phyloP scores from a whole-genome alignment of 2,797 vertebrate genomes.

The Fratercula arctica region DNA sequence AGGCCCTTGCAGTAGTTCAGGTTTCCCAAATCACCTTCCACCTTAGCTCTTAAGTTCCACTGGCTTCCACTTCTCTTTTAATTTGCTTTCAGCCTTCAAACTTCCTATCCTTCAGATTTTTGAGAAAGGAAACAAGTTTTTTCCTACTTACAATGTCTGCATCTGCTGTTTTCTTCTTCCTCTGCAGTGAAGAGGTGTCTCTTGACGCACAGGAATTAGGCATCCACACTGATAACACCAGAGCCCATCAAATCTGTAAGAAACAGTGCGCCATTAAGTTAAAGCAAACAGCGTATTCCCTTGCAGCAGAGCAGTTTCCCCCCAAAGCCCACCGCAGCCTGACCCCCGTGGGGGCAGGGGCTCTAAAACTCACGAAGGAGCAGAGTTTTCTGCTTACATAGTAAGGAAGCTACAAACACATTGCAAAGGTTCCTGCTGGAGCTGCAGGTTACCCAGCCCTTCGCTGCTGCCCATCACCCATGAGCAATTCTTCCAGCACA shows the following conservation, averaged over 20 bases:
- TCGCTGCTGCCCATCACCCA: fast-evolving
- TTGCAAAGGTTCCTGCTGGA: not conserved
- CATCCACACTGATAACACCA: fast-evolving
- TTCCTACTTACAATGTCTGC: not conserved
- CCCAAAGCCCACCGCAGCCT: not conserved
- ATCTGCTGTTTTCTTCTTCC: not conserved
- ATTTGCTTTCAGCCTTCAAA: not conserved
- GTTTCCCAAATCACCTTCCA: not conserved
- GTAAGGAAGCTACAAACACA: not conserved
- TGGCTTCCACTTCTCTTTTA: not conserved
- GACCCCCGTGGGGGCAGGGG: fast-evolving
- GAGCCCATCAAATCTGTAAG: not conserved
- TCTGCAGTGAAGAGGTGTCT: fast-evolving
- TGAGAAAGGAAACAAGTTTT: not conserved
- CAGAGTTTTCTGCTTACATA: not conserved
- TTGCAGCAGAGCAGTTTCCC: fast-evolving
- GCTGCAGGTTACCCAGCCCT: fast-evolving
- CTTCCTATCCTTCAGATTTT: not conserved
- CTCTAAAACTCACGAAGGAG: fast-evolving
- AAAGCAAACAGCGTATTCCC: not conserved
- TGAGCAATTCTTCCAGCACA: fast-evolving
- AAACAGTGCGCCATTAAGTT: fast-evolving
- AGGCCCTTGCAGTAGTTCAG: fast-evolving
- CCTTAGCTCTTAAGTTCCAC: not conserved
- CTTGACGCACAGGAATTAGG: fast-evolving